These are phyloP conservation scores for Emys orbicularis DNA, from an alignment of 2,797 vertebrate genomes.

Conservation along the genomic window DNA sequence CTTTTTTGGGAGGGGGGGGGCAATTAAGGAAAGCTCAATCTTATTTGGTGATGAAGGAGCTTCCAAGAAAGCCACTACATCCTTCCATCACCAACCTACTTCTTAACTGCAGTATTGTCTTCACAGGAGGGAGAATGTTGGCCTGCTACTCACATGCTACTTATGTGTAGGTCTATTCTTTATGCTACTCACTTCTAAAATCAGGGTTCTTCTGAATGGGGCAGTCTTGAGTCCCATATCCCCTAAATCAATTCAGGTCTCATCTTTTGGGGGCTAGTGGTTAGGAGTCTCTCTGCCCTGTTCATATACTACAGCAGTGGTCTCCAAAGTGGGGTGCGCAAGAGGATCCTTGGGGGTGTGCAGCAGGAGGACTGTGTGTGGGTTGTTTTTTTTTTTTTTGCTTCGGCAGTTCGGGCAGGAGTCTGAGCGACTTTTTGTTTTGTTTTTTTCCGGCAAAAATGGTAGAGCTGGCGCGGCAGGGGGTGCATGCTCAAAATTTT, in stretches of 20 bases:
- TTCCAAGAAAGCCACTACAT: neutral
- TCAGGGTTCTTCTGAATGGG: neutral
- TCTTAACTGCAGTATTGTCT: neutral
- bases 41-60: neutral
- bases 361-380: no score
- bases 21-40: neutral
- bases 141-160: neutral
- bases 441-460: no score
- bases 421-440: no score
- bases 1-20: neutral
- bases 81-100: neutral
- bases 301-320: neutral
- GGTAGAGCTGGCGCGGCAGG: no score
- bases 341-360: no score
- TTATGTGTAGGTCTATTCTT: neutral
- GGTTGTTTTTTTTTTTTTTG: no score
- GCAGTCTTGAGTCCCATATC: neutral
- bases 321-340: no score
- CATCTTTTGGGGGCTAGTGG: neutral
- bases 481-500: no score
- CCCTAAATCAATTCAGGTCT: neutral
- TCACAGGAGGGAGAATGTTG: neutral
- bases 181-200: neutral
- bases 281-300: neutral
- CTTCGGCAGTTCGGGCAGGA: no score